Conservation (phyloP, 2,113 vertebrate species). For the Delphinapterus leucas region DNA sequence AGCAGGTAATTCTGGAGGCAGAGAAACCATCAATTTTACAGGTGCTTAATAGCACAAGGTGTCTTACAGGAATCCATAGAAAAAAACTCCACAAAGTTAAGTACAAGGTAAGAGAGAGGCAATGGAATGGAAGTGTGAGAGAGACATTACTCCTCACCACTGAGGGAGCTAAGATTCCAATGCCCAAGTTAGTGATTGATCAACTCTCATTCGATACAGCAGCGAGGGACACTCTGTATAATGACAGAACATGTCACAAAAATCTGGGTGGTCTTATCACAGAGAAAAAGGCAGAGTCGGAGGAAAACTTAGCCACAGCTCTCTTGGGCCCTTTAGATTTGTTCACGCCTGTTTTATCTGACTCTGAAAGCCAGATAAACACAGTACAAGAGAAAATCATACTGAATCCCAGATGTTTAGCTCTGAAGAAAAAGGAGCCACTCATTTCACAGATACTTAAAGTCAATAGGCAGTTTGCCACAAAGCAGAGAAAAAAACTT, state of each 20-base stretch:
- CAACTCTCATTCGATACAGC: background rate
- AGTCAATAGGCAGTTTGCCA: background rate
- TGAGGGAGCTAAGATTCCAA: background rate
- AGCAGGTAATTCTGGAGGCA: background rate
- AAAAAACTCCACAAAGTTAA: background rate
- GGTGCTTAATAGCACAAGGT: background rate
- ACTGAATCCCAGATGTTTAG: background rate
- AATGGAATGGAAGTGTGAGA: background rate
- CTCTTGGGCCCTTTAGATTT: background rate
- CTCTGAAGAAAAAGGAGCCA: background rate
- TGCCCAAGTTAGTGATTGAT: background rate
- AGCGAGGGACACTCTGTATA: background rate
- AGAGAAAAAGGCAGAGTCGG: background rate
- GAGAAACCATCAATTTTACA: background rate
- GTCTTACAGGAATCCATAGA: background rate
- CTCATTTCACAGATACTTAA: slow-evolving; percentile 5
- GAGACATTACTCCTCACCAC: background rate
- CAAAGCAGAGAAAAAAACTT: background rate
- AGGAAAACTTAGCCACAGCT: background rate
- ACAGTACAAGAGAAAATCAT: background rate
- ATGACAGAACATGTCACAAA: background rate
- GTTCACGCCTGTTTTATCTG: background rate
- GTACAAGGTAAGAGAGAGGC: background rate
- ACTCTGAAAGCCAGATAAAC: background rate
- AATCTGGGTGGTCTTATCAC: background rate